A percentile compares a stretch with the other conserved stretches of the same genome.
phyloP scores from a whole-genome alignment of 2,797 vertebrate genomes.

The Chiloscyllium punctatum region DNA sequence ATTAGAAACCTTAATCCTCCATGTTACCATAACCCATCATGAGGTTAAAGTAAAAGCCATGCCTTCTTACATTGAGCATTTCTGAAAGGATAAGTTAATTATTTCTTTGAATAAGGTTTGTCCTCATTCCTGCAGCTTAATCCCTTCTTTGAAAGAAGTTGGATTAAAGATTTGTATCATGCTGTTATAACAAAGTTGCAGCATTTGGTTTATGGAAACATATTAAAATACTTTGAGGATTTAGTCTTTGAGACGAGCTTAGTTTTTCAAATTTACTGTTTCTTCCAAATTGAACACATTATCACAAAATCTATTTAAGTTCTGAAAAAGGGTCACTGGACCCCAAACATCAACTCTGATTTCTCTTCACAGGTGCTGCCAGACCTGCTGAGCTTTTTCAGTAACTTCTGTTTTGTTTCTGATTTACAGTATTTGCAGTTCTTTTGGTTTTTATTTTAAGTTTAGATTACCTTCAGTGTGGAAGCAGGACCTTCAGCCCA shows the following conservation, averaged over 20 bases:
- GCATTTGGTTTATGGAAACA: not conserved
- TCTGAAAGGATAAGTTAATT: not conserved
- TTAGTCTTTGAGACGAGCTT: not conserved
- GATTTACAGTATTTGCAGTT: no score
- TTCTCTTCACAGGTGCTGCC: no score
- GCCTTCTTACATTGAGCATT: not conserved
- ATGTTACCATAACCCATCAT: not conserved
- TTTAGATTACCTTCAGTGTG: no score
- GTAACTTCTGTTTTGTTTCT: no score
- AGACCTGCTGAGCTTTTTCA: no score
- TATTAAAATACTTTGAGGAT: slow-evolving; percentile 30
- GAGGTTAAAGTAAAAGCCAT: not conserved
- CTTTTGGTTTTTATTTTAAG: no score
- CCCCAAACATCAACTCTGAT: no score
- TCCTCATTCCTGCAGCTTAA: slow-evolving; percentile 3
- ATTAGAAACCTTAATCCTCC: not conserved
- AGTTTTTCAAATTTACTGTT: not conserved
- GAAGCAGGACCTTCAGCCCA: no score
- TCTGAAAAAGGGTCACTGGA: no score
- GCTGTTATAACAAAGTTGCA: not conserved
- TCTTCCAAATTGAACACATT: not conserved
- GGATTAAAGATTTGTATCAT: not conserved
- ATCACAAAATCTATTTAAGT: not conserved
- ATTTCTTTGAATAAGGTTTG: not conserved
- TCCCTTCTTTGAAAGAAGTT: slow-evolving; percentile 5